Conservation (phyloP, 1,140 invertebrate species). For the Xylocopa sonorina region DNA sequence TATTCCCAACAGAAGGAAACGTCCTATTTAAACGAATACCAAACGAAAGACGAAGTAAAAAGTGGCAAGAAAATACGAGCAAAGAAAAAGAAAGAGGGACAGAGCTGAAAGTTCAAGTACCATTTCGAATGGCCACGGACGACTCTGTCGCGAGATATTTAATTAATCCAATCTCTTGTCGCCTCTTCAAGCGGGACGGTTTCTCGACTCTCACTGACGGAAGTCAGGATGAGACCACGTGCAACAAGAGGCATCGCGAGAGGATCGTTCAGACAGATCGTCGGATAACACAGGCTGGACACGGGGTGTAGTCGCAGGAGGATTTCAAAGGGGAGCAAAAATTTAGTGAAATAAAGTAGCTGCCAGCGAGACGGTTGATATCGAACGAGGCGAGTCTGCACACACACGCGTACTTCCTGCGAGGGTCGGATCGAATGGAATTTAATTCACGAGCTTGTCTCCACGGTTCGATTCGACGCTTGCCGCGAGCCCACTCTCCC, state of each 20-base stretch:
- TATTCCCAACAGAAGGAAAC: no score
- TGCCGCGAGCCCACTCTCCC: neutral
- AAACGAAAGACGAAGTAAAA: no score
- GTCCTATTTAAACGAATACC: no score
- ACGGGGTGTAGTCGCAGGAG: neutral
- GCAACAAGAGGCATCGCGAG: no score
- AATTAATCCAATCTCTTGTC: slow-evolving; percentile 10
- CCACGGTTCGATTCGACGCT: neutral
- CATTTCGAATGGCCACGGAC: neutral
- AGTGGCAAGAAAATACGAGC: neutral
- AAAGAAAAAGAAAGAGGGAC: no score
- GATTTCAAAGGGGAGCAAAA: neutral
- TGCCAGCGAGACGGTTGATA: slow-evolving; percentile 22
- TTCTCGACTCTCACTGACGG: no score
- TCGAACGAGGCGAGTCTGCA: neutral
- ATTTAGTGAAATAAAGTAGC: slow-evolving; percentile 37
- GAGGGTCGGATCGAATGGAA: slow-evolving; percentile 25
- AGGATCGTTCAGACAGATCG: no score
- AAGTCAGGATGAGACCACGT: neutral
- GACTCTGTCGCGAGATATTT: slow-evolving; percentile 5
- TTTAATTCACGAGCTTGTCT: slow-evolving; percentile 29
- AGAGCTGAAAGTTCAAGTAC: neutral
- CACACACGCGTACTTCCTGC: neutral
- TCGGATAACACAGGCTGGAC: no score
- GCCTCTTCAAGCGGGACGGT: neutral